phyloP scores from a whole-genome alignment of 2,113 vertebrate genomes.

The Cichladusa arquata region DNA sequence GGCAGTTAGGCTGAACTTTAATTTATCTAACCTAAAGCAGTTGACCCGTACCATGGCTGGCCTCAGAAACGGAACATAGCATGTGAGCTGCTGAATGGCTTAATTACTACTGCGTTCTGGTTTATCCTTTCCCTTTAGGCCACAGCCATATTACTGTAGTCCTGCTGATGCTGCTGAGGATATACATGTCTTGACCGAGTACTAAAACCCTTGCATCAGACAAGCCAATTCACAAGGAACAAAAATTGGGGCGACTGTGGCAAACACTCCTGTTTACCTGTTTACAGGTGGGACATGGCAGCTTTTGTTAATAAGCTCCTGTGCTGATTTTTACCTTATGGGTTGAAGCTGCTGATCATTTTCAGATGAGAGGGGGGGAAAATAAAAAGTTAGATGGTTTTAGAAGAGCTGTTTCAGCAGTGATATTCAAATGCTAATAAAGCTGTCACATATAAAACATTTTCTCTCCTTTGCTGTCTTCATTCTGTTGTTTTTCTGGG shows the following conservation, averaged over 20 bases:
- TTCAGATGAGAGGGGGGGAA: background rate
- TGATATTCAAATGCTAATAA: background rate
- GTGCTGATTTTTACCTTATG: background rate
- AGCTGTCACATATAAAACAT: background rate
- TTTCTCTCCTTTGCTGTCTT: background rate
- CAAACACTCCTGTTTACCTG: background rate
- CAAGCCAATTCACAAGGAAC: background rate
- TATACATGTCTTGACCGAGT: background rate
- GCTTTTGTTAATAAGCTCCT: background rate
- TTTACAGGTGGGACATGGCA: background rate
- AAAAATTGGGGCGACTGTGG: fast-evolving
- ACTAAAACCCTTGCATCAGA: background rate
- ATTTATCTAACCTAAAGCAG: background rate
- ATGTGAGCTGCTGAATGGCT: fast-evolving
- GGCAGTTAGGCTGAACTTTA: background rate
- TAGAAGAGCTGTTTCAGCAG: background rate
- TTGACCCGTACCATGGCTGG: background rate
- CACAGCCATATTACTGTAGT: background rate
- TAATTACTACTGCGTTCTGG: background rate
- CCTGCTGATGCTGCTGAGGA: background rate
- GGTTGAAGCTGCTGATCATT: background rate
- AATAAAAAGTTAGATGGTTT: background rate
- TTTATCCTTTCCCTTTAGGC: background rate
- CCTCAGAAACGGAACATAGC: background rate
- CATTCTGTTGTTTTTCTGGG: background rate